Percentiles rank a stretch among this genome's conserved stretches.
Evolutionary conservation across 2,888 invertebrate species (phyloP).

Genomic region (Aplocera efformata): DNA sequence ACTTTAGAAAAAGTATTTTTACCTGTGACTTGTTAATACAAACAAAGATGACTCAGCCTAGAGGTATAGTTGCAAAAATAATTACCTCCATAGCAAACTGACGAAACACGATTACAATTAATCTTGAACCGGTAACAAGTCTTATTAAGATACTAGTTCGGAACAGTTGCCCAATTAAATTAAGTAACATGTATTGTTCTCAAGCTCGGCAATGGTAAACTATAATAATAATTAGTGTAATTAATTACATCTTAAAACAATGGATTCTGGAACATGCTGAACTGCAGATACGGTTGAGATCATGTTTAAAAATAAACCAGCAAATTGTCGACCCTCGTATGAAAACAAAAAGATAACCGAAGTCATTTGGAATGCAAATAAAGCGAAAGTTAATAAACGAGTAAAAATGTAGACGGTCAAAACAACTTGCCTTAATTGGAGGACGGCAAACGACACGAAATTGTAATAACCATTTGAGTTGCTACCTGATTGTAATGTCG

Average conservation of each 20-base stretch:
- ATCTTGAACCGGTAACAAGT: slow-evolving; percentile 15
- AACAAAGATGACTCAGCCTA: slow-evolving; percentile 11
- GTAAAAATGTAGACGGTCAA: slow-evolving; percentile 18
- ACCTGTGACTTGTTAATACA: neutral
- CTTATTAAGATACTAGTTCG: slow-evolving; percentile 20
- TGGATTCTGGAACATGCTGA: slow-evolving; percentile 26
- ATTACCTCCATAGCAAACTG: slow-evolving; percentile 11
- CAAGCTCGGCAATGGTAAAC: slow-evolving; percentile 46
- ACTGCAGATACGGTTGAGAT: slow-evolving; percentile 27
- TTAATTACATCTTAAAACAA: slow-evolving; percentile 39
- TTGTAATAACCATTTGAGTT: slow-evolving; percentile 5
- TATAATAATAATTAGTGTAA: slow-evolving; percentile 47
- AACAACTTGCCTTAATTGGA: slow-evolving; percentile 20
- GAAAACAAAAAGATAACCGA: slow-evolving; percentile 23
- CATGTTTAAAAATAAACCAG: slow-evolving; percentile 28
- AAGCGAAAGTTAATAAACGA: slow-evolving; percentile 29
- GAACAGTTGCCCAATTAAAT: slow-evolving; percentile 31
- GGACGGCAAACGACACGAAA: slow-evolving; percentile 10
- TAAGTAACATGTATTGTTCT: slow-evolving; percentile 39
- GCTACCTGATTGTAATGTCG: slow-evolving; percentile 7
- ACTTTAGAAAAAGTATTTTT: neutral
- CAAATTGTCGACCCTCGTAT: slow-evolving; percentile 19
- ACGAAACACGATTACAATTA: slow-evolving; percentile 12
- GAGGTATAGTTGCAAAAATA: slow-evolving; percentile 10
- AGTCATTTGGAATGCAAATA: slow-evolving; percentile 30